Evolutionary conservation across 2,113 vertebrate species (phyloP).

Genomic region (Pycnonotus jocosus): DNA sequence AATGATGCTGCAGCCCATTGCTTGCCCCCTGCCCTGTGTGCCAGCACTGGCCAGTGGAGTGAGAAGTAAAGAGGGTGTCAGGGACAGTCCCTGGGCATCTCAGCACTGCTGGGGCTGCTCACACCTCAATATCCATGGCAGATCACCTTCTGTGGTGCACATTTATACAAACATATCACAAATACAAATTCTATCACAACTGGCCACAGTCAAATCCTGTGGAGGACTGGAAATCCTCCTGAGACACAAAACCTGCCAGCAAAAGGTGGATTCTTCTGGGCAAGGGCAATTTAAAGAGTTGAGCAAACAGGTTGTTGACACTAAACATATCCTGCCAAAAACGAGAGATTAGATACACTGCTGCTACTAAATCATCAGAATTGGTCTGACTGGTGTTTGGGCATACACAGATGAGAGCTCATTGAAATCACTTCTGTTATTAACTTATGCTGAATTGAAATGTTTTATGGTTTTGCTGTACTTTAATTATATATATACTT

Average conservation of each 20-base stretch:
- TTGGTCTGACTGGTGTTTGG: not conserved
- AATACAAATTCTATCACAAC: not conserved
- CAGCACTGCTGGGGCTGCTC: not conserved
- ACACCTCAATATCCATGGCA: not conserved
- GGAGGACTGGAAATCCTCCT: not conserved
- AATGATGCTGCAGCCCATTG: not conserved
- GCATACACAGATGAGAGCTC: not conserved
- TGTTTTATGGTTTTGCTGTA: constrained; percentile 51
- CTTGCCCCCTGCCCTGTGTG: not conserved
- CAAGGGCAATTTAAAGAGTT: not conserved
- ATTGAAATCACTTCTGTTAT: constrained; percentile 1
- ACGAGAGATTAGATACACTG: not conserved
- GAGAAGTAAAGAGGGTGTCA: not conserved
- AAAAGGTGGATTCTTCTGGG: not conserved
- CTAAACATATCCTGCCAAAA: not conserved
- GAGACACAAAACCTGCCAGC: not conserved
- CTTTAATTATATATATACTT: constrained; percentile 62
- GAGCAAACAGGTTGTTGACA: not conserved
- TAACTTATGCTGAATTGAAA: constrained; percentile 38
- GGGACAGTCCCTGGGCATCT: not conserved
- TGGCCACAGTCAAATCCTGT: not conserved
- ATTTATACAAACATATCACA: not conserved
- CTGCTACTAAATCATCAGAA: not conserved
- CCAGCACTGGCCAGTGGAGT: not conserved
- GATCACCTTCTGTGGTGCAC: not conserved